Conservation (phyloP, 2,113 vertebrate genomes). For the Xenopus borealis region DNA sequence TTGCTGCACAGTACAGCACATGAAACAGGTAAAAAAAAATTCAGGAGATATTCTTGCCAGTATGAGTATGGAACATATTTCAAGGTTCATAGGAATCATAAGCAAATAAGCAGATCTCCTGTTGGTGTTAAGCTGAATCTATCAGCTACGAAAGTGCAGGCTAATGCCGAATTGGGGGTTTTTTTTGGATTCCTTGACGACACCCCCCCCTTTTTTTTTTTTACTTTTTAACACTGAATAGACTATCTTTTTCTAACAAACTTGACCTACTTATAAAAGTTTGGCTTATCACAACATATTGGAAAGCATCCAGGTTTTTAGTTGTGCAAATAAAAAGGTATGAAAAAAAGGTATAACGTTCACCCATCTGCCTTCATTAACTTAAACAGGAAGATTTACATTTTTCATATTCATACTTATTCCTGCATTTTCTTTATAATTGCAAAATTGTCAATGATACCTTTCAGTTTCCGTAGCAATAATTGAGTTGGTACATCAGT, state of each 20-base stretch:
- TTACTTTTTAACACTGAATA: conserved; percentile 59
- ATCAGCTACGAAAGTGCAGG: conserved; percentile 60
- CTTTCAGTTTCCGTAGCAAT: too few relatives aligned
- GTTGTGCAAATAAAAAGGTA: conserved; percentile 22
- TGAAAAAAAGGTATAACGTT: background rate
- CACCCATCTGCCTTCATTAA: too few relatives aligned
- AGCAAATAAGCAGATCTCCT: conserved; percentile 25
- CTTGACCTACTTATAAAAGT: conserved; percentile 69
- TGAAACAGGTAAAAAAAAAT: too few relatives aligned
- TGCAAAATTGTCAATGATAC: too few relatives aligned
- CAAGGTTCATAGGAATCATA: too few relatives aligned
- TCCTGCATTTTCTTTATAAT: too few relatives aligned
- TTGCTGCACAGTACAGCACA: too few relatives aligned
- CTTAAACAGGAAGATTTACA: too few relatives aligned
- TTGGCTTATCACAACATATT: conserved; percentile 52
- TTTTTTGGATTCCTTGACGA: conserved; percentile 53
- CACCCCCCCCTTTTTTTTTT: conserved; percentile 47
- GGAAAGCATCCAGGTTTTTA: background rate
- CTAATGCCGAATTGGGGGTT: conserved; percentile 60
- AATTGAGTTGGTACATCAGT: too few relatives aligned
- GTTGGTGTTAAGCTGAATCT: conserved; percentile 62
- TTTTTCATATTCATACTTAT: too few relatives aligned
- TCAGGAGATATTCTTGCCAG: too few relatives aligned
- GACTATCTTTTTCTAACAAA: conserved; percentile 56
- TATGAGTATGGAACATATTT: too few relatives aligned